Percentiles rank a stretch among this genome's conserved stretches.
Conservation (phyloP, 2,888 invertebrate species). For the Meloe dianella region DNA sequence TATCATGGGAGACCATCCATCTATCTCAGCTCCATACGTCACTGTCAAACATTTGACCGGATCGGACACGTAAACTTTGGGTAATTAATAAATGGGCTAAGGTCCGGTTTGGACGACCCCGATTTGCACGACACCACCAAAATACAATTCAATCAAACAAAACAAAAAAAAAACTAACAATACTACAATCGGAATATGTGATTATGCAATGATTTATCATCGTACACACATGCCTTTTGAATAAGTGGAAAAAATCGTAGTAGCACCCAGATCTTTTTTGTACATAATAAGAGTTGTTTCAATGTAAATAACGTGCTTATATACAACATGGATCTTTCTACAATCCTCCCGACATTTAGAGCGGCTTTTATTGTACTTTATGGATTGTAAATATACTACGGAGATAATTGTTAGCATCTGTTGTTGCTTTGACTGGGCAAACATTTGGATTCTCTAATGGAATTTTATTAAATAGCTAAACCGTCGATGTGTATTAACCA, state of each 20-base stretch:
- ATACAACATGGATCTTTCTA: slow-evolving; percentile 31
- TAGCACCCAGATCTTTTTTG: slow-evolving; percentile 30
- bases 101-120: slow-evolving; percentile 6
- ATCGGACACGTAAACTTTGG: slow-evolving; percentile 27
- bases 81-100: slow-evolving; percentile 32
- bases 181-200: no score
- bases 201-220: slow-evolving; percentile 42
- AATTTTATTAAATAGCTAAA: slow-evolving; percentile 34
- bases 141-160: background rate
- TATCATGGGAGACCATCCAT: slow-evolving; percentile 48
- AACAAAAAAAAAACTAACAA: background rate
- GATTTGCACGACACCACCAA: slow-evolving; percentile 2
- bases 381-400: slow-evolving; percentile 38
- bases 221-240: background rate
- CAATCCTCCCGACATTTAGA: slow-evolving; percentile 31
- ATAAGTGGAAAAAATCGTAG: slow-evolving; percentile 22
- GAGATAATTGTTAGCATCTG: slow-evolving; percentile 39
- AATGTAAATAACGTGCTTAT: slow-evolving; percentile 33
- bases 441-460: slow-evolving; percentile 36
- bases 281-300: slow-evolving; percentile 32
- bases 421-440: slow-evolving; percentile 35
- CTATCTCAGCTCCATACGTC: slow-evolving; percentile 39
- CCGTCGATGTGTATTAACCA: slow-evolving; percentile 24
- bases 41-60: slow-evolving; percentile 34
- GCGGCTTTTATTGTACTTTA: slow-evolving; percentile 38